Conservation (phyloP, 2,113 vertebrate genomes). For the Daubentonia madagascariensis region DNA sequence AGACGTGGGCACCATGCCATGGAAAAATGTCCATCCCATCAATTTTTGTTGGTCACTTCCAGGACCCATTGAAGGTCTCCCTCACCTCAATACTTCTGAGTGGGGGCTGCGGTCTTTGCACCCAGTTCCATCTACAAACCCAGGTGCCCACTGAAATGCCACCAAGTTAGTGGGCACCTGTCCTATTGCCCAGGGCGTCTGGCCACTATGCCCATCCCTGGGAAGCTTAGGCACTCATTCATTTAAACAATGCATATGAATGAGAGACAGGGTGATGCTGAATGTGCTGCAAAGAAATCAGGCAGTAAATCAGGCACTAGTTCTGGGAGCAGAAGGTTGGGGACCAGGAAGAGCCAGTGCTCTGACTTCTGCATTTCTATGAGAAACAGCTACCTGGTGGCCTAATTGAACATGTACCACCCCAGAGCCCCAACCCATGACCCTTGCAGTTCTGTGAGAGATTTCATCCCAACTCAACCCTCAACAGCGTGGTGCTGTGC, state of each 20-base stretch:
- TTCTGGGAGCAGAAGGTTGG: background rate
- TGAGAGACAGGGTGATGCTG: background rate
- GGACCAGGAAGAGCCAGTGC: background rate
- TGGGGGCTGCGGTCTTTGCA: background rate
- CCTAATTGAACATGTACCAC: accelerated
- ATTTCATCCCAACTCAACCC: accelerated
- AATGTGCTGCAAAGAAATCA: background rate
- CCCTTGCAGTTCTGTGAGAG: no score
- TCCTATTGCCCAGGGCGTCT: background rate
- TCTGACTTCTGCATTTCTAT: background rate
- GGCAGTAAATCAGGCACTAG: background rate
- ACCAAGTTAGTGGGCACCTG: accelerated
- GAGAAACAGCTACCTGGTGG: background rate
- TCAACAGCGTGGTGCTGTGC: background rate
- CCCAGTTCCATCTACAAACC: background rate
- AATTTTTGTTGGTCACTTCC: background rate
- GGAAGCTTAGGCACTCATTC: background rate
- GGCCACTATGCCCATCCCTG: accelerated
- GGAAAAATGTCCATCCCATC: background rate
- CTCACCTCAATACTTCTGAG: background rate
- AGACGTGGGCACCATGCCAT: accelerated
- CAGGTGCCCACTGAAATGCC: background rate
- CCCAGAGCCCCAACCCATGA: accelerated
- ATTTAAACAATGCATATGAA: background rate
- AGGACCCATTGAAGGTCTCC: background rate